These are phyloP conservation scores for Etia nguti DNA, from an alignment of 2,113 vertebrate genomes.

Conservation along the genomic window DNA sequence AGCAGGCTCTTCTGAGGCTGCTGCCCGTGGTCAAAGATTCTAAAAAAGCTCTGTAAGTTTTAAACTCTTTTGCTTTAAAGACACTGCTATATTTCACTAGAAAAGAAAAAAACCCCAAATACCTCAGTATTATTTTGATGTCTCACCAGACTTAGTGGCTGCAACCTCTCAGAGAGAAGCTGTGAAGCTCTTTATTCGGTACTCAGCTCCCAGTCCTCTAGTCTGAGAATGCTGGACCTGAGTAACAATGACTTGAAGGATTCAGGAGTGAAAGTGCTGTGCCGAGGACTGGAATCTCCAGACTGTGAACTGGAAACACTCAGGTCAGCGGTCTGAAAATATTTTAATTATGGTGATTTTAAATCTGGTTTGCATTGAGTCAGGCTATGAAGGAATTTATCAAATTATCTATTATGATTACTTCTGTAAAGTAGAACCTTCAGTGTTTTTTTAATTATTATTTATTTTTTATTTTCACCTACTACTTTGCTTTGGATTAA, in stretches of 20 bases:
- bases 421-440: background rate
- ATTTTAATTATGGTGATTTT: background rate
- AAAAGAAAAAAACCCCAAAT: background rate
- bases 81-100: background rate
- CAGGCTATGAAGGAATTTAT: background rate
- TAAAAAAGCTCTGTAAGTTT: background rate
- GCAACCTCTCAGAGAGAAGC: background rate
- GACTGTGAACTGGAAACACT: background rate
- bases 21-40: rapidly evolving
- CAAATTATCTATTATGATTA: background rate
- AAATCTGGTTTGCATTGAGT: background rate
- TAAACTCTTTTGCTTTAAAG: background rate
- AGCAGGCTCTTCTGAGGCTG: background rate
- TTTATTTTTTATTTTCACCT: no score
- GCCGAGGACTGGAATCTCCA: background rate
- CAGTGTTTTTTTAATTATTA: background rate
- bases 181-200: background rate
- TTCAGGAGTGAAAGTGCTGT: background rate
- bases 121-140: background rate
- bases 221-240: background rate
- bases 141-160: background rate
- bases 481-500: background rate
- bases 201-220: background rate
- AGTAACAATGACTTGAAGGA: background rate
- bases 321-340: background rate